Conservation (phyloP, 2,797 vertebrate species). For the Hozukius guyotensis region DNA sequence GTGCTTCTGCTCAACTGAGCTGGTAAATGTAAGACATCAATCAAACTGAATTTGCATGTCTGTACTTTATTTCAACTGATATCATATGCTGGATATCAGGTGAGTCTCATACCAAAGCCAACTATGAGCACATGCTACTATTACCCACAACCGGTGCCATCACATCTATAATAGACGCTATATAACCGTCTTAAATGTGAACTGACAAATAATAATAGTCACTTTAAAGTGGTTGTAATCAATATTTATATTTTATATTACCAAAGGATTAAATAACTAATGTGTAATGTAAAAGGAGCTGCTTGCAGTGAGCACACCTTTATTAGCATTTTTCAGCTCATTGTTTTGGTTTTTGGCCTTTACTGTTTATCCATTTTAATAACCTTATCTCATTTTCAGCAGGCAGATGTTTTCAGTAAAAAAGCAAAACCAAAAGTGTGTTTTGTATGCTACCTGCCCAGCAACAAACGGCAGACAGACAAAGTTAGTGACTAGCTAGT, state of each 20-base stretch:
- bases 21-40: conserved; percentile 47
- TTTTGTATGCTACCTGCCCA: not conserved
- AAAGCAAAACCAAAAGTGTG: not conserved
- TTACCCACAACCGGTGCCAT: not conserved
- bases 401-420: not conserved
- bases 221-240: not conserved
- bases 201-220: not conserved
- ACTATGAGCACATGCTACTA: not conserved
- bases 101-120: not conserved
- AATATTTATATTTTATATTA: not conserved
- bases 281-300: not conserved
- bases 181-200: not conserved
- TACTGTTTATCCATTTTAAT: not conserved
- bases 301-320: not conserved
- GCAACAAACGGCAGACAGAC: not conserved
- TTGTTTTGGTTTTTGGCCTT: not conserved
- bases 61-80: conserved; percentile 10
- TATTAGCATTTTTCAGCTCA: not conserved
- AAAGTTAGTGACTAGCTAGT: not conserved
- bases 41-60: conserved; percentile 32
- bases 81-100: not conserved
- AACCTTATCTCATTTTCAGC: not conserved
- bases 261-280: not conserved
- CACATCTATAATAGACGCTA: not conserved
- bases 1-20: conserved; percentile 55